These are phyloP conservation scores for Parazoanthus darwini DNA, from an alignment of 92 coral and sea anemone genomes.

Conservation along the genomic window DNA sequence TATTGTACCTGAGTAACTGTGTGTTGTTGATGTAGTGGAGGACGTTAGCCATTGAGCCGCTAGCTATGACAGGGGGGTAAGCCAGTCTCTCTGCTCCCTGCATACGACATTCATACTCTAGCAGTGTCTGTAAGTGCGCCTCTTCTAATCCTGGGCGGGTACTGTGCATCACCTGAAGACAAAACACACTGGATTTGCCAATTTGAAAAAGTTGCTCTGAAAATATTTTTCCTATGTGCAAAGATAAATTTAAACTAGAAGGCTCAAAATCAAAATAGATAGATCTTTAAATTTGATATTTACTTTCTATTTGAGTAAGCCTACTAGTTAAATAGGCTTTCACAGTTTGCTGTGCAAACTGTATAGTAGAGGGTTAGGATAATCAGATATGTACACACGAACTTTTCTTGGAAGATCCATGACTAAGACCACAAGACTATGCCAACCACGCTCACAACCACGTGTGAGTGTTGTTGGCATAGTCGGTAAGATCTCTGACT, in stretches of 20 bases:
- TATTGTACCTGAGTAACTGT: conserved; percentile 72
- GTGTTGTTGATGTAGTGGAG: conserved; percentile 92
- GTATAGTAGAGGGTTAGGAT: no score
- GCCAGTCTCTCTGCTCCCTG: conserved; percentile 90
- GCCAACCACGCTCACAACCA: no score
- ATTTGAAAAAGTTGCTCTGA: not conserved
- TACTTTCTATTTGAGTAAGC: no score
- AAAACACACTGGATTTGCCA: not conserved
- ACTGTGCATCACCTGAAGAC: conserved; percentile 65
- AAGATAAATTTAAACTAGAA: not conserved
- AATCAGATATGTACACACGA: no score
- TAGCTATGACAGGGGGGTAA: conserved; percentile 97
- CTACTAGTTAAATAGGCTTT: no score
- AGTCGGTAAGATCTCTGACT: no score
- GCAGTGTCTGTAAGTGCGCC: conserved; percentile 74
- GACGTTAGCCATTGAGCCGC: conserved; percentile 93
- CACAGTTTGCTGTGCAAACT: no score
- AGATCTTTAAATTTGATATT: no score
- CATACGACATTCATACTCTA: conserved; percentile 88
- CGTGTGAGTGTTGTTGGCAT: no score
- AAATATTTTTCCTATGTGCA: not conserved
- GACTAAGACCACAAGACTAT: no score
- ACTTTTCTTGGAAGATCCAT: no score
- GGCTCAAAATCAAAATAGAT: no score
- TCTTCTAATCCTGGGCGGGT: conserved; percentile 93